phyloP scores from a whole-genome alignment of 2,888 invertebrate species.

The Limnephilus auricula region DNA sequence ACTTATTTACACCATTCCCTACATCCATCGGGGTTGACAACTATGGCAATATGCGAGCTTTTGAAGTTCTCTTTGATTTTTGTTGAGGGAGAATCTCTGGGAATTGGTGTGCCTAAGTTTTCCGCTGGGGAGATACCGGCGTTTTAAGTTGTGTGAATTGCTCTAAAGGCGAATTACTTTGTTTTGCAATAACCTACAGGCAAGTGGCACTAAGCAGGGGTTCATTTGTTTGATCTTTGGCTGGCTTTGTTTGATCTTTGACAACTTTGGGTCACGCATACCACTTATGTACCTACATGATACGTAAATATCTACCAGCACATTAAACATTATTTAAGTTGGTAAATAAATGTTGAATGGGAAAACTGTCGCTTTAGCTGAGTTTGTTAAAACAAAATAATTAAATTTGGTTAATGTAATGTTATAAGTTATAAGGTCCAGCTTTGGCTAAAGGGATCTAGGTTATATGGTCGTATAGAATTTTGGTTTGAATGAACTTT shows the following conservation, averaged over 20 bases:
- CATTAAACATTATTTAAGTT: background rate
- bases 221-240: background rate
- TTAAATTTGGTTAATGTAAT: too few species aligned
- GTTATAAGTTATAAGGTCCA: too few species aligned
- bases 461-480: too few species aligned
- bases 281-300: background rate
- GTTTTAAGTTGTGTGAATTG: background rate
- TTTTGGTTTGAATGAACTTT: too few species aligned
- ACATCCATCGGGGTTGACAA: background rate
- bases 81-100: background rate
- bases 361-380: too few species aligned
- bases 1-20: slow-evolving; percentile 35
- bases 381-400: too few species aligned
- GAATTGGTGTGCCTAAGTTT: background rate
- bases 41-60: background rate
- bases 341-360: background rate
- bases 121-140: background rate
- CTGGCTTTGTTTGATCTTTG: background rate
- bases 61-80: background rate
- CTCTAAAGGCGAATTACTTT: background rate
- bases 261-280: background rate
- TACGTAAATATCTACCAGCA: background rate
- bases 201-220: background rate
- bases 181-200: background rate
- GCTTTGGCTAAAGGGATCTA: too few species aligned